Percentiles rank a stretch among this genome's conserved stretches.
These are phyloP conservation scores for Rhodeus uyekii DNA, from an alignment of 2,797 vertebrate genomes.

Conservation along the genomic window DNA sequence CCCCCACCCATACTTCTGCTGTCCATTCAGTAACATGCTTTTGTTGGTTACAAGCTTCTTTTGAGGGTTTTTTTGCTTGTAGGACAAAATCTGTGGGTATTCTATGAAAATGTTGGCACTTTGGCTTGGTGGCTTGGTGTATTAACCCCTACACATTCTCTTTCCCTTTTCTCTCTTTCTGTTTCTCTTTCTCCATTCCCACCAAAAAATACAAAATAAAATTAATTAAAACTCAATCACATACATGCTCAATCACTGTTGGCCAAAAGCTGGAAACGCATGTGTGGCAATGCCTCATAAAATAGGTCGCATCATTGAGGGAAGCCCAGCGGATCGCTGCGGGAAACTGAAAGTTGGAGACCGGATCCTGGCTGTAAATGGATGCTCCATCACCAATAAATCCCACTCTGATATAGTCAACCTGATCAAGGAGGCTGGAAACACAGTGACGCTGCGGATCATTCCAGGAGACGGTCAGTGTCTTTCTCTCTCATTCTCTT, in stretches of 20 bases:
- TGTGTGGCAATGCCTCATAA: slow-evolving; percentile 99
- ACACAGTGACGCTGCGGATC: slow-evolving; percentile 98
- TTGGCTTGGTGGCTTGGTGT: slow-evolving; percentile 90
- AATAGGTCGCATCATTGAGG: slow-evolving; percentile 99
- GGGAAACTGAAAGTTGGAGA: slow-evolving; percentile 99
- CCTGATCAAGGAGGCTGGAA: slow-evolving; percentile 99
- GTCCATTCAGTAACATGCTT: slow-evolving; percentile 22
- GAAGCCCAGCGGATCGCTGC: slow-evolving; percentile 98
- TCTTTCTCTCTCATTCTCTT: slow-evolving; percentile 5
- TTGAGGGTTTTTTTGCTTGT: slow-evolving; percentile 6
- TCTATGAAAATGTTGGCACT: slow-evolving; percentile 56
- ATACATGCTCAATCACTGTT: slow-evolving; percentile 63
- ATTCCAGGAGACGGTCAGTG: slow-evolving; percentile 96
- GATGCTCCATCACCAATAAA: slow-evolving; percentile 98
- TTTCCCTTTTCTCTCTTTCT: slow-evolving; percentile 83
- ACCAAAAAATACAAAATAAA: slow-evolving; percentile 23
- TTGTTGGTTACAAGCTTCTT: slow-evolving; percentile 25
- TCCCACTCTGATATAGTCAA: slow-evolving; percentile 99
- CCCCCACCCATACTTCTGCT: neutral
- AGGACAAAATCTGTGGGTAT: slow-evolving; percentile 22
- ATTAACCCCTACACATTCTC: slow-evolving; percentile 91
- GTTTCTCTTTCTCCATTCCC: slow-evolving; percentile 61
- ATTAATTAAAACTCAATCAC: slow-evolving; percentile 60
- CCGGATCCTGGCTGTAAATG: slow-evolving; percentile 97
- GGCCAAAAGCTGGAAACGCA: slow-evolving; percentile 91